Evolutionary conservation across 2,113 vertebrate genomes (phyloP).

Genomic region (Myiozetetes cayanensis): DNA sequence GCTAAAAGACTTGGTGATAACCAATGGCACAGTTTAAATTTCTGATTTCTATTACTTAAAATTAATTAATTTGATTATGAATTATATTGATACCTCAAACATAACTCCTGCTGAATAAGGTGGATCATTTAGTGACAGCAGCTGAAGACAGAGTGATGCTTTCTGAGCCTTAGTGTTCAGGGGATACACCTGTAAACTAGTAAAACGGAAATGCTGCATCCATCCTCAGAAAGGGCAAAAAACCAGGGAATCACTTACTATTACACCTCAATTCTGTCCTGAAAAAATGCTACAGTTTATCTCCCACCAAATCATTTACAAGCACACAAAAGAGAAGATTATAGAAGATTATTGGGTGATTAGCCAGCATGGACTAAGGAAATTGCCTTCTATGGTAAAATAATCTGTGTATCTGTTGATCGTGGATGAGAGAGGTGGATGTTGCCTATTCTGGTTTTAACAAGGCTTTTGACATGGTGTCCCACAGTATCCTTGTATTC

Average conservation of each 20-base stretch:
- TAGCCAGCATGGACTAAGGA: not conserved
- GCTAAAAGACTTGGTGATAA: not conserved
- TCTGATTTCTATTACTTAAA: not conserved
- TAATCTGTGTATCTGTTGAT: not conserved
- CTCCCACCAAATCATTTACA: not conserved
- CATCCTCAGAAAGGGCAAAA: not conserved
- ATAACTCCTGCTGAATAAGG: not conserved
- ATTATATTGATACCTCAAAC: not conserved
- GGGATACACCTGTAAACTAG: not conserved
- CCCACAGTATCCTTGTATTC: not conserved
- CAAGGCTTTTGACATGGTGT: not conserved
- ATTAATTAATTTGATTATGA: not conserved
- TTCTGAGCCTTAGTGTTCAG: not conserved
- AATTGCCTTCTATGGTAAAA: not conserved
- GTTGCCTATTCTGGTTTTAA: not conserved
- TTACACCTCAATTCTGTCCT: not conserved
- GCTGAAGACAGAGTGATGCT: not conserved
- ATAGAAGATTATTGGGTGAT: not conserved
- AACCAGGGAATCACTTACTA: not conserved
- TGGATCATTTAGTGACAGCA: not conserved
- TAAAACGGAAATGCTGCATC: not conserved
- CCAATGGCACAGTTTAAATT: not conserved
- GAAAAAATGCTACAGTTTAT: not conserved
- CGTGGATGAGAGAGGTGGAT: not conserved
- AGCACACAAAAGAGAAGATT: not conserved